Base-by-base conservation (phyloP, 2,113 vertebrate species). In the Synodontis membranacea region DNA sequence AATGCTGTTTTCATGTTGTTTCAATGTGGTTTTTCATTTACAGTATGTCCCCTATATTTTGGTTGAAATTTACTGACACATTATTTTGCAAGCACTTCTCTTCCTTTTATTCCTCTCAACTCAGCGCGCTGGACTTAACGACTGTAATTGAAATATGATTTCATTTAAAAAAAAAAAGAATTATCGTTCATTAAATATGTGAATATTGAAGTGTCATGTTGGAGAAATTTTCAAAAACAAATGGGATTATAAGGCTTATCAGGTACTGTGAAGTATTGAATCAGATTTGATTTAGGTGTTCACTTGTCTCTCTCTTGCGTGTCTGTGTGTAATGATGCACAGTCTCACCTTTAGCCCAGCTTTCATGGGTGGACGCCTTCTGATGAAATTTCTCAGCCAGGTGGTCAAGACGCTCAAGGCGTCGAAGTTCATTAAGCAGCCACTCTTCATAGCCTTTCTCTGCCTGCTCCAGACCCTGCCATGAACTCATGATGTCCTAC, bases 381-480 rank as follows among this genome's bases (percentile, higher is more conserved):
- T 96, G 96, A 15, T 93, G 72, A 88, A 96, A 96, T 88, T 96
- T 96, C 91, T 95, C 94, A 0, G 95, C 95, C 89, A 96, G 85
- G 89, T 96, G 96, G 50, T 96, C 95, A 0, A 96, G 90, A 0
- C 96, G 92, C 85, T 96, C 95, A 50, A 96, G 91, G 37, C 96
- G 89, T 2, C 94, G 89, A 76, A 96, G 95, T 75, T 96, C 96
- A 0, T 92, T 96, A 60, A 96, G 91, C 28, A 96, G 88, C 96
- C 96, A 96, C 12, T 96, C 95, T 87, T 96, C 96, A 0, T 94
- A 95, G 19, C 95, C 96, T 81, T 96, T 96, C 88, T 96, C 95
- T 0, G 95, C 94, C 89, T 96, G 96, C 58, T 96, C 96, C 89
- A 96, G 75, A 80, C 94, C 94, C 87, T 95, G 95, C 96, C 96